These are phyloP conservation scores for Drosophila neocordata DNA, from an alignment of 1,140 invertebrate species.

Conservation along the genomic window DNA sequence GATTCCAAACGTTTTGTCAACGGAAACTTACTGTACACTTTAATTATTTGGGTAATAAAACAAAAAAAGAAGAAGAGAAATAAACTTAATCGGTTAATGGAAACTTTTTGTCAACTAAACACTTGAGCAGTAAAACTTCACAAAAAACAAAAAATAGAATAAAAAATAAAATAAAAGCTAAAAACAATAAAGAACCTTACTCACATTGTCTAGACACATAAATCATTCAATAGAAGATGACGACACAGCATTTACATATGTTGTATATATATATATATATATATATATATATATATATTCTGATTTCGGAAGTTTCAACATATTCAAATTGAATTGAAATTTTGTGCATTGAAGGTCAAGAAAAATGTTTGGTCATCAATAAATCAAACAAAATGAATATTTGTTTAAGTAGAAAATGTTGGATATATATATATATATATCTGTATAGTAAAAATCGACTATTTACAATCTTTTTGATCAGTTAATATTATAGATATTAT, in stretches of 20 bases:
- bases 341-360: neutral
- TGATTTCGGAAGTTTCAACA: neutral
- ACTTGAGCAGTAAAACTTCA: neutral
- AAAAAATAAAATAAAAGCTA: neutral
- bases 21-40: neutral
- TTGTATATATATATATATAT: too few relatives aligned
- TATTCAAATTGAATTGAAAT: neutral
- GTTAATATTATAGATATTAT: too few relatives aligned
- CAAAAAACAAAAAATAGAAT: neutral
- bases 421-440: neutral
- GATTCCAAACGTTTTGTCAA: neutral
- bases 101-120: neutral
- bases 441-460: too few relatives aligned
- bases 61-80: neutral
- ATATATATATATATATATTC: neutral
- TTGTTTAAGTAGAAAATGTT: neutral
- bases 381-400: neutral
- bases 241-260: neutral
- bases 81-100: neutral
- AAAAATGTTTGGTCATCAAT: neutral
- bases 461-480: too few relatives aligned
- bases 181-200: neutral
- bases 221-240: constrained; percentile 3
- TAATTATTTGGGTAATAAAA: neutral
- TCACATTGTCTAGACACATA: constrained; percentile 3